Conservation (phyloP, 2,888 invertebrate species). For the Orthosia cruda region DNA sequence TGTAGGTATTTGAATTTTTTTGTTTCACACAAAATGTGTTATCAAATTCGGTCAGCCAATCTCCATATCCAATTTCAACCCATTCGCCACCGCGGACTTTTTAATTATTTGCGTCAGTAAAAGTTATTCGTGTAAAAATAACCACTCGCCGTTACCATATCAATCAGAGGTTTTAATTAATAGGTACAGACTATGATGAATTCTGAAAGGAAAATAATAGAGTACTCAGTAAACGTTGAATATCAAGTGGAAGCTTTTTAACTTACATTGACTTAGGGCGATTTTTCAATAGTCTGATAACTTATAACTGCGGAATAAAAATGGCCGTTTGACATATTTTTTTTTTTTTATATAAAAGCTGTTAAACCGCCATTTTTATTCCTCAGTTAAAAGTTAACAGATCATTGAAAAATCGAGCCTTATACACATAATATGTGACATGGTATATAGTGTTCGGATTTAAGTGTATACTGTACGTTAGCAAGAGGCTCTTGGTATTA, state of each 20-base stretch:
- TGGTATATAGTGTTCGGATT: too few relatives aligned
- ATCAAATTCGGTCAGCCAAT: slow-evolving; percentile 39
- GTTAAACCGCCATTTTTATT: too few relatives aligned
- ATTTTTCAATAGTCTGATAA: too few relatives aligned
- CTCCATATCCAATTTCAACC: slow-evolving; percentile 56
- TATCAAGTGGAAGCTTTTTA: neutral
- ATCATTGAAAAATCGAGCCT: too few relatives aligned
- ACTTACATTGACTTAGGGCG: too few relatives aligned
- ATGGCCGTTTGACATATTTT: too few relatives aligned
- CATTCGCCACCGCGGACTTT: slow-evolving; percentile 34
- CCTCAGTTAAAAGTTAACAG: too few relatives aligned
- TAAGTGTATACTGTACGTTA: too few relatives aligned
- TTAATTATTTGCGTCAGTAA: slow-evolving; percentile 30
- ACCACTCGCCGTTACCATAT: slow-evolving; percentile 23
- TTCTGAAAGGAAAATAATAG: neutral
- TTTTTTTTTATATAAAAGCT: too few relatives aligned
- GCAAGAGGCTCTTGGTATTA: too few relatives aligned
- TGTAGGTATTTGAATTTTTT: neutral
- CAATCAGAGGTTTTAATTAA: slow-evolving; percentile 42
- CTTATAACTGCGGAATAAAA: too few relatives aligned
- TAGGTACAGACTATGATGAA: neutral
- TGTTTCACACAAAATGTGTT: slow-evolving; percentile 19
- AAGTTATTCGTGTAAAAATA: slow-evolving; percentile 24
- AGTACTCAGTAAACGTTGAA: neutral
- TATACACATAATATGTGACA: too few relatives aligned